Evolutionary conservation across 1,140 invertebrate genomes (phyloP).

Genomic region (Galendromus occidentalis): DNA sequence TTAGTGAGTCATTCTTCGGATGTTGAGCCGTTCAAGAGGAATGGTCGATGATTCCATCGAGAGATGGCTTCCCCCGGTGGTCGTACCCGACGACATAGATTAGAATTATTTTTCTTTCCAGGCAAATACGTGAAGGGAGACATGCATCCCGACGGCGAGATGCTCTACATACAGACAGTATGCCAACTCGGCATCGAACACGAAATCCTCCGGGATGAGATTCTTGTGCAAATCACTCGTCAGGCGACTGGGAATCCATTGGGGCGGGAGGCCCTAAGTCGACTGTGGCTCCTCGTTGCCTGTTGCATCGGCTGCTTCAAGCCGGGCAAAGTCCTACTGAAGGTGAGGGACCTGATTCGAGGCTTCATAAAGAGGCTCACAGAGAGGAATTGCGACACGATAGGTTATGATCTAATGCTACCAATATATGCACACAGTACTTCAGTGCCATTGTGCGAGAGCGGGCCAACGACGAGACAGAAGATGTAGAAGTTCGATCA

Average conservation of each 20-base stretch:
- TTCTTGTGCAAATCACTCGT: slow-evolving; percentile 65
- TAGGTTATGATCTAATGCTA: slow-evolving; percentile 11
- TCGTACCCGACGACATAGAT: no score
- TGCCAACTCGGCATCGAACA: slow-evolving; percentile 64
- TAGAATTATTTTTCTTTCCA: slow-evolving; percentile 37
- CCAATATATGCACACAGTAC: slow-evolving; percentile 34
- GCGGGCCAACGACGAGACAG: slow-evolving; percentile 37
- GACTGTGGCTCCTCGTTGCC: slow-evolving; percentile 71
- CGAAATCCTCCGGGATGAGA: slow-evolving; percentile 69
- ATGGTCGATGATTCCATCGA: neutral
- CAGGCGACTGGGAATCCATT: slow-evolving; percentile 61
- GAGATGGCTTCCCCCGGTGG: neutral
- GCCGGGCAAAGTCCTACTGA: slow-evolving; percentile 63
- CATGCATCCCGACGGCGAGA: slow-evolving; percentile 56
- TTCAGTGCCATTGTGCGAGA: slow-evolving; percentile 49
- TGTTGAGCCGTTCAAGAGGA: neutral
- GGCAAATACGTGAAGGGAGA: slow-evolving; percentile 68
- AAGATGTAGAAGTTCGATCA: slow-evolving; percentile 41
- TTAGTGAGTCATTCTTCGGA: neutral
- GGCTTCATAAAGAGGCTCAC: neutral
- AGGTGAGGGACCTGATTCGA: slow-evolving; percentile 29
- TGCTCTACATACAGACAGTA: slow-evolving; percentile 57
- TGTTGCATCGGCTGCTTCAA: slow-evolving; percentile 74
- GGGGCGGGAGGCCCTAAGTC: slow-evolving; percentile 42
- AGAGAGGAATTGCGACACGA: neutral